Percentiles rank a stretch among this genome's conserved stretches.
phyloP scores from a whole-genome alignment of 2,797 vertebrate genomes.

The Taenioides sp. region DNA sequence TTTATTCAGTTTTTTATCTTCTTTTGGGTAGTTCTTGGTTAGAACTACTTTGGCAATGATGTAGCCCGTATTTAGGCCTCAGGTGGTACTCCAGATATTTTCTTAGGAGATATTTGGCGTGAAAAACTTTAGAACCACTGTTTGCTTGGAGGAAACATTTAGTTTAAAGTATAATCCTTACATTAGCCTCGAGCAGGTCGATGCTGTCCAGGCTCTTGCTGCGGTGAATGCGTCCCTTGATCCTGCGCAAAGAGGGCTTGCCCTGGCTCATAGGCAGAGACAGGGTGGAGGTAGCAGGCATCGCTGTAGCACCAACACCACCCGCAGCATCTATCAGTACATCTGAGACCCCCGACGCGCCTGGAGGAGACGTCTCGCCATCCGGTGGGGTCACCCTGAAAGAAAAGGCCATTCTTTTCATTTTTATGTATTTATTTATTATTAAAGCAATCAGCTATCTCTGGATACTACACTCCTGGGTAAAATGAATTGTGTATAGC shows the following conservation, averaged over 20 bases:
- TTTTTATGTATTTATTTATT: too few species aligned
- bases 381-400: conserved; percentile 91
- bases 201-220: conserved; percentile 94
- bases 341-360: conserved; percentile 55
- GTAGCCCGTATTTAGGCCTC: too few species aligned
- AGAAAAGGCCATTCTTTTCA: background rate
- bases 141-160: background rate
- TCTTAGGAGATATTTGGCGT: too few species aligned
- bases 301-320: conserved; percentile 68
- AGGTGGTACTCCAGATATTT: too few species aligned
- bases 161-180: conserved; percentile 66
- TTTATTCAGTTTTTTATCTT: too few species aligned
- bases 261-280: conserved; percentile 84
- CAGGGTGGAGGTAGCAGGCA: conserved; percentile 74
- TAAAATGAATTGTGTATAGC: background rate
- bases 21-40: too few species aligned
- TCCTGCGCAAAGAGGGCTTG: conserved; percentile 92
- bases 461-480: background rate
- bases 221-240: conserved; percentile 93
- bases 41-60: too few species aligned
- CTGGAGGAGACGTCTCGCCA: conserved; percentile 73
- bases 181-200: conserved; percentile 90
- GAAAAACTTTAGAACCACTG: too few species aligned
- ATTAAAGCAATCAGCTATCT: background rate
- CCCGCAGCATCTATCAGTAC: conserved; percentile 61